phyloP scores from a whole-genome alignment of 2,888 invertebrate species.

The Drosophila anomalata region DNA sequence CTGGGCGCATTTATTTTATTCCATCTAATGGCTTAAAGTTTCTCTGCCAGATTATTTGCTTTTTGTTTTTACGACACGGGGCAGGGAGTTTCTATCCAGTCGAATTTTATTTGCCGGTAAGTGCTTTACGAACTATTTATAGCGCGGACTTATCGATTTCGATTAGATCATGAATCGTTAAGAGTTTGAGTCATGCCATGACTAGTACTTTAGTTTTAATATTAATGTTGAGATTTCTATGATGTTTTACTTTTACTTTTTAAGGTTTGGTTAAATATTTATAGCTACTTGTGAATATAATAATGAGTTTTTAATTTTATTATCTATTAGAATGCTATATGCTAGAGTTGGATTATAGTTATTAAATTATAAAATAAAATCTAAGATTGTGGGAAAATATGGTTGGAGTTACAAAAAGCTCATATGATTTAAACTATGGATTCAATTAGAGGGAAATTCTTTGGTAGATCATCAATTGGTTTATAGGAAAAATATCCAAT shows the following conservation, averaged over 20 bases:
- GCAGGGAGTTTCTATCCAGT: constrained; percentile 20
- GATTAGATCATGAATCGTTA: constrained; percentile 38
- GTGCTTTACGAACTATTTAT: constrained; percentile 36
- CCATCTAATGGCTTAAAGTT: constrained; percentile 13
- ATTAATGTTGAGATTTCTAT: background rate
- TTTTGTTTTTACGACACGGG: background rate
- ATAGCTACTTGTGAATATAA: background rate
- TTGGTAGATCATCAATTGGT: background rate
- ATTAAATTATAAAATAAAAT: too few species aligned
- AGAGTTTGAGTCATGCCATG: constrained; percentile 26
- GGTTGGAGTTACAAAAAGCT: too few species aligned
- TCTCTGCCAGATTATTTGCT: constrained; percentile 5
- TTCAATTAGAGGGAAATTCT: too few species aligned
- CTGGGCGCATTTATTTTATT: constrained; percentile 3
- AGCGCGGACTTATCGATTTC: constrained; percentile 32
- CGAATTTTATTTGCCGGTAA: constrained; percentile 18
- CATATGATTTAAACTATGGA: too few species aligned
- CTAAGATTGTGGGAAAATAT: too few species aligned
- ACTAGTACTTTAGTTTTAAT: constrained; percentile 9
- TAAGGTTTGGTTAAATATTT: background rate
- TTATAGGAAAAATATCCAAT: too few species aligned
- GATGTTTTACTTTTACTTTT: constrained; percentile 22
- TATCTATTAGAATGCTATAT: too few species aligned
- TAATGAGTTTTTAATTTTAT: too few species aligned
- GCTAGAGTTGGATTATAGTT: too few species aligned